These are phyloP conservation scores for Ormyrus nitidulus DNA, from an alignment of 2,888 invertebrate genomes.

Conservation along the genomic window DNA sequence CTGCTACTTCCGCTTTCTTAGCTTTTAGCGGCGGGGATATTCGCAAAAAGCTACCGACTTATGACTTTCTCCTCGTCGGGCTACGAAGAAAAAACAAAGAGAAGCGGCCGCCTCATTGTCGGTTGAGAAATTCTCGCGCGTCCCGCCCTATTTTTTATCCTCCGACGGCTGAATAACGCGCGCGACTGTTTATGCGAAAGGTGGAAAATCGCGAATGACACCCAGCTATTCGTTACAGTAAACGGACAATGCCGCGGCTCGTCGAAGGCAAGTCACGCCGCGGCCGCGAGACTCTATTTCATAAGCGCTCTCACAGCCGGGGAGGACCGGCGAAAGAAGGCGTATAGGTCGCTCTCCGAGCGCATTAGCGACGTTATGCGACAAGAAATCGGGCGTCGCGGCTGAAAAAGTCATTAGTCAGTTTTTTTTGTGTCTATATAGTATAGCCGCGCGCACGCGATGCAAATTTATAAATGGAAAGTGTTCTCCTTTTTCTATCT, in stretches of 20 bases:
- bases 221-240: not conserved
- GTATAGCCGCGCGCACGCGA: too few relatives aligned
- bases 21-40: not conserved
- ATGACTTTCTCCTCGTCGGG: constrained; percentile 8
- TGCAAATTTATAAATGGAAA: too few relatives aligned
- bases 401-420: too few relatives aligned
- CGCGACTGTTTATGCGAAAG: constrained; percentile 7
- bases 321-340: not conserved
- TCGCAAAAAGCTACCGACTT: not conserved
- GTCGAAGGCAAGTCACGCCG: constrained; percentile 7
- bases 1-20: not conserved
- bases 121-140: not conserved
- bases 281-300: constrained; percentile 10
- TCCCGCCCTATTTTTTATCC: not conserved
- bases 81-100: constrained; percentile 6
- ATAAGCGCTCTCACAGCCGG: constrained; percentile 21
- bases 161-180: not conserved
- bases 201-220: constrained; percentile 27
- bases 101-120: not conserved
- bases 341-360: not conserved
- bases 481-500: too few relatives aligned
- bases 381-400: too few relatives aligned
- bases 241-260: constrained; percentile 4
- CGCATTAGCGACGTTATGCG: not conserved
- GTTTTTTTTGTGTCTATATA: too few relatives aligned